Evolutionary conservation across 2,888 invertebrate genomes (phyloP).

Genomic region (Baccha elongata): DNA sequence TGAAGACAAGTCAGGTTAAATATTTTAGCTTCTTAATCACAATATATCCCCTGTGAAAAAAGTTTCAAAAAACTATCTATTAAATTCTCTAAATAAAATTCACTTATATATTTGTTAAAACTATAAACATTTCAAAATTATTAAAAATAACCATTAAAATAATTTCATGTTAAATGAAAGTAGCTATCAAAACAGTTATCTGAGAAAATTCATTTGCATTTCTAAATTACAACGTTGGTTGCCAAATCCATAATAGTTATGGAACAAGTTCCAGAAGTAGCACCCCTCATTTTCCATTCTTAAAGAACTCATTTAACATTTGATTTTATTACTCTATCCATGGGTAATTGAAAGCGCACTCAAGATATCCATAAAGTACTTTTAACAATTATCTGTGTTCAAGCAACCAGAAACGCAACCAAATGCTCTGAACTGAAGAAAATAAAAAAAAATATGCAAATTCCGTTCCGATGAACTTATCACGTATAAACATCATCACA

Average conservation of each 20-base stretch:
- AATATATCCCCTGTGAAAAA: too few relatives aligned
- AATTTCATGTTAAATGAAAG: too few relatives aligned
- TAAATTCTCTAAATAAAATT: too few relatives aligned
- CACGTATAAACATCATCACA: constrained; percentile 63
- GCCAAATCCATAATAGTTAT: neutral
- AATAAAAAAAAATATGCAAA: constrained; percentile 51
- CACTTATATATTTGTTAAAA: too few relatives aligned
- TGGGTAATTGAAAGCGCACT: constrained; percentile 52
- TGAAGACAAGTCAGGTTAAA: too few relatives aligned
- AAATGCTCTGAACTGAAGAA: constrained; percentile 25
- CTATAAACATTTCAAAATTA: too few relatives aligned
- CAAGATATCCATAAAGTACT: constrained; percentile 63
- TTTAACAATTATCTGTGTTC: constrained; percentile 49
- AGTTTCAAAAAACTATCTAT: too few relatives aligned
- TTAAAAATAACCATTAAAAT: too few relatives aligned
- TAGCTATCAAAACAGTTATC: too few relatives aligned
- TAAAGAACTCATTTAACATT: constrained; percentile 46
- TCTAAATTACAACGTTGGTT: neutral
- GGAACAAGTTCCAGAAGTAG: neutral
- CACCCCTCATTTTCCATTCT: neutral
- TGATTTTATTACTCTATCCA: constrained; percentile 61
- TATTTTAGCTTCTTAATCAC: too few relatives aligned
- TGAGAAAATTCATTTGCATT: neutral
- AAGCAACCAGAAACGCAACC: constrained; percentile 27
- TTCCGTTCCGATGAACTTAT: constrained; percentile 68